Evolutionary conservation across 2,797 vertebrate genomes (phyloP), one percentile per base, ranked within the genome.

Genomic region (Triplophysa bombifrons): DNA sequence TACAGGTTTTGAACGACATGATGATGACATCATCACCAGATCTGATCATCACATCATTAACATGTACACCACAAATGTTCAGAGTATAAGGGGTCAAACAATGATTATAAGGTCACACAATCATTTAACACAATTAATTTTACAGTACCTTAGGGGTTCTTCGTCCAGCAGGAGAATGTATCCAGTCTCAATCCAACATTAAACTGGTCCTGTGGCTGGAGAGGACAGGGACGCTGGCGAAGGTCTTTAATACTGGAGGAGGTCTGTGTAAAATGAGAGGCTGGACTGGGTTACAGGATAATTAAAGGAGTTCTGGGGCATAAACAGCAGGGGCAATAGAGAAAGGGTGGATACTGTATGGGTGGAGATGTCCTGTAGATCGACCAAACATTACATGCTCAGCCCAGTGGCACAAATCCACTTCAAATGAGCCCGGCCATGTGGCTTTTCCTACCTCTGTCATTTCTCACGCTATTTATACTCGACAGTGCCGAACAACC

Each of bases 391-490:
- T 73, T 61, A 76, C 65, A 73, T 71, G 51, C 78, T 85, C 84
- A 82, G 77, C 75, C 71, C 13, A 4, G 56, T 88, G 87, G 85
- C 87, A 82, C 72, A 81, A 85, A 68, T 88, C 88, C 86, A 90
- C 92, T 93, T 93, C 90, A 94, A 92, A 93, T 85, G 46, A 82
- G 83, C 86, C 87, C 83, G 72, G 3, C 79, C 83, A 85, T 84
- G 91, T 91, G 93, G 93, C 90, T 94, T 93, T 93, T 93, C 86
- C 86, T 72, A 84, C 75, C 89, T 89, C 93, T 94, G 86, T 94
- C 87, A 94, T 94, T 86, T 92, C 72, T 56, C 80, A 76, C 79
- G 77, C 89, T 93, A 93, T 93, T 93, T 93, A 89, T 92, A 86
- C 80, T 41, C 71, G 76, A 56, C 72, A 80, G 84, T 80, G 84